phyloP scores from a whole-genome alignment of 2,113 vertebrate genomes.

The Rhineura floridana region DNA sequence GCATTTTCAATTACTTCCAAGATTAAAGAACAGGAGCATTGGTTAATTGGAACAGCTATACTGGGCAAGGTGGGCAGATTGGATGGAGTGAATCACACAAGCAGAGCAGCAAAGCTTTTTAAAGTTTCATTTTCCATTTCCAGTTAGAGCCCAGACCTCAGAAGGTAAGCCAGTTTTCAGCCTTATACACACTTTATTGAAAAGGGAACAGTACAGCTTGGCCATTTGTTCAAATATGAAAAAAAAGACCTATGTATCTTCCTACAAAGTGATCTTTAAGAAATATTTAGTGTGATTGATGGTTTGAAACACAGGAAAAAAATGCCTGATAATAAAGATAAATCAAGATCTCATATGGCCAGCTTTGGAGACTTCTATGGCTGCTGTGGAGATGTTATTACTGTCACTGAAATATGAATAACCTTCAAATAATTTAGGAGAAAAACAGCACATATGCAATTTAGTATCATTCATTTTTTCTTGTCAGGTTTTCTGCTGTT shows the following conservation, averaged over 20 bases:
- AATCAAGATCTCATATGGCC: conserved; percentile 3
- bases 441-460: conserved; percentile 25
- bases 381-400: conserved; percentile 14
- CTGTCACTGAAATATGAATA: not conserved
- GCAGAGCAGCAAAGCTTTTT: conserved; percentile 24
- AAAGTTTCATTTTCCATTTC: conserved; percentile 31
- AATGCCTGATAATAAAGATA: not conserved
- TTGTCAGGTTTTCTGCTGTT: conserved; percentile 35
- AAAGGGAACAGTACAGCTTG: conserved; percentile 10
- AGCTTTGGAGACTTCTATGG: conserved; percentile 4
- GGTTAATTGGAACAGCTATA: not conserved
- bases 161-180: not conserved
- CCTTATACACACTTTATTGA: conserved; percentile 8
- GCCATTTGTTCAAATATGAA: conserved; percentile 37
- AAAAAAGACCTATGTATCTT: not conserved
- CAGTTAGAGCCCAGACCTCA: conserved; percentile 4
- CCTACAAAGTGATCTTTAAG: conserved; percentile 32
- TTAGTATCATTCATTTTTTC: conserved; percentile 3
- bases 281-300: not conserved
- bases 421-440: not conserved
- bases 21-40: conserved; percentile 4
- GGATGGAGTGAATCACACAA: conserved; percentile 28
- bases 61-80: not conserved
- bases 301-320: conserved; percentile 3
- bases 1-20: conserved; percentile 2